phyloP scores from a whole-genome alignment of 2,888 invertebrate genomes.

The Dryobotodes eremita region DNA sequence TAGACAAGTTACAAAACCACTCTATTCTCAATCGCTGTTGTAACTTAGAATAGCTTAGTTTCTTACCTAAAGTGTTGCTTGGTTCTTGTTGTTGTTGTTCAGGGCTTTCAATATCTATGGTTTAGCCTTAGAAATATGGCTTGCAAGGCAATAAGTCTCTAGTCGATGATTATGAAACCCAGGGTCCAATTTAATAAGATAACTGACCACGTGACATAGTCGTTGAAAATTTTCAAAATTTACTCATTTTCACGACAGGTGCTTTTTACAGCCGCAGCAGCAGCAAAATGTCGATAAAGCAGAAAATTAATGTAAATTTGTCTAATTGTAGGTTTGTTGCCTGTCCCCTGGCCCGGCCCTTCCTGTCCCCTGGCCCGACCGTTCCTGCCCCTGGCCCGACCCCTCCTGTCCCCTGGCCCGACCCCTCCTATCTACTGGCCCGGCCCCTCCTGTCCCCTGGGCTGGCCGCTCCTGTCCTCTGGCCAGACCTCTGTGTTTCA shows the following conservation, averaged over 20 bases:
- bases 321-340: background rate
- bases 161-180: background rate
- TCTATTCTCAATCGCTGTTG: background rate
- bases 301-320: background rate
- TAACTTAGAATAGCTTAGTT: conserved; percentile 8
- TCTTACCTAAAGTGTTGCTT: background rate
- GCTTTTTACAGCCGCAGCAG: no score
- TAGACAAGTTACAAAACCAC: conserved; percentile 4
- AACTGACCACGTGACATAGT: background rate
- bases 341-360: no score
- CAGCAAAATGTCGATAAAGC: background rate
- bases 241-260: no score
- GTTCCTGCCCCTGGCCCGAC: no score
- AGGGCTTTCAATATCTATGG: background rate
- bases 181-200: background rate
- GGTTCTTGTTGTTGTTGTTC: conserved; percentile 17
- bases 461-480: no score
- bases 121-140: background rate
- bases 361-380: background rate
- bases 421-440: no score
- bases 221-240: no score
- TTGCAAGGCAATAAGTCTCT: background rate
- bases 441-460: no score
- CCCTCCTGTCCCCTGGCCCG: background rate
- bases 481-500: background rate